Evolutionary conservation across 2,113 vertebrate species (phyloP), one percentile per base, ranked within the genome.

Genomic region (Trematomus loennbergii): DNA sequence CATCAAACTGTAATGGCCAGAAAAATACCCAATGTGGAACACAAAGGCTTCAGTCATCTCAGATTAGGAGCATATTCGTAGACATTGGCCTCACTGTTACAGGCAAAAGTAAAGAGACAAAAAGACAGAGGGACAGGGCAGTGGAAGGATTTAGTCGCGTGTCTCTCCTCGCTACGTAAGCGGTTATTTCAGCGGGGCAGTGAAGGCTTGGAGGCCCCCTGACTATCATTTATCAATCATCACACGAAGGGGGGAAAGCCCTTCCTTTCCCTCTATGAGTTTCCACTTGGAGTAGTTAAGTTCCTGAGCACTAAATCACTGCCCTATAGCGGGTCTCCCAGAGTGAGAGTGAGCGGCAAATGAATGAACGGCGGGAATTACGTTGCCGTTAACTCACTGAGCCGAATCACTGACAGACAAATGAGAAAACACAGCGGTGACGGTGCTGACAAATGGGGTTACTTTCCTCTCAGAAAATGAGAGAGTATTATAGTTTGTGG

Each of bases 201-300:
- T 33, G 43, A 70, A 81, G 72, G 67, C 81, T 84, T 0, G 9
- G 49, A 81, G 82, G 75, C 78, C 85, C 65, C 60, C 36, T 58
- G 83, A 91, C 75, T 66, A 86, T 90, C 85, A 90, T 92, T 89
- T 92, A 94, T 91, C 87, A 91, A 84, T 94, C 90, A 91, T 76
- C 84, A 64, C 58, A 57, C 3, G 18, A 61, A 40, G 79, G 48
- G 83, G 69, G 77, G 54, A 87, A 84, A 79, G 72, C 48, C 76
- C 64, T 87, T 87, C 75, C 78, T 83, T 29, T 81, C 72, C 71
- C 74, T 81, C 71, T 66, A 69, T 36, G 83, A 89, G 66, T 91
- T 91, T 91, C 87, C 84, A 89, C 78, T 86, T 72, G 82, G 63
- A 88, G 81, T 64, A 68, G 68, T 82, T 72, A 76, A 83, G 74